Conservation (phyloP, 1,140 invertebrate species). For the Wiebesia pumilae region DNA sequence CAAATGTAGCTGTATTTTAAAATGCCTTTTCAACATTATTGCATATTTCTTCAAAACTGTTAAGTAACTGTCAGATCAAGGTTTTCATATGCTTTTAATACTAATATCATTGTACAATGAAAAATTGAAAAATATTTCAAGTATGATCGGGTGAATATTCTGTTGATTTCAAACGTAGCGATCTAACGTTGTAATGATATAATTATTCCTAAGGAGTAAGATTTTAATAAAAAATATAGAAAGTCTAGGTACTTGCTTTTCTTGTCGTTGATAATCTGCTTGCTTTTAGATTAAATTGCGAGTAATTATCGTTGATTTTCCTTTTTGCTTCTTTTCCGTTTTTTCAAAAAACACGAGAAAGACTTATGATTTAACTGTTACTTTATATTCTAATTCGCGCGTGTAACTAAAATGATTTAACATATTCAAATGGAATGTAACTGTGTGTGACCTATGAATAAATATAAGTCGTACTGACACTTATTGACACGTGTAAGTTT, state of each 20-base stretch:
- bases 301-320: background rate
- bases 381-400: conserved; percentile 17
- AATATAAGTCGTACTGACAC: conserved; percentile 26
- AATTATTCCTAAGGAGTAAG: too few relatives aligned
- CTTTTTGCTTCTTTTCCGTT: background rate
- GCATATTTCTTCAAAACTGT: background rate
- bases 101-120: background rate
- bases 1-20: background rate
- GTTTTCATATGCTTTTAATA: too few relatives aligned
- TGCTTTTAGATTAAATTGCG: background rate
- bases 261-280: too few relatives aligned
- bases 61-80: too few relatives aligned
- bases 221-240: too few relatives aligned
- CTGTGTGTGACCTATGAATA: conserved; percentile 35
- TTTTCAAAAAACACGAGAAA: background rate
- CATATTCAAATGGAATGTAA: conserved; percentile 44
- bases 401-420: conserved; percentile 24
- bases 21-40: background rate
- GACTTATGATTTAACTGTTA: background rate
- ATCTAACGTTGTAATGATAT: background rate
- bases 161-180: background rate
- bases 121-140: too few relatives aligned
- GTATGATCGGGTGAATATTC: background rate
- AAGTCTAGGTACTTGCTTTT: too few relatives aligned
- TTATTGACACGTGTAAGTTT: conserved; percentile 46